These are phyloP conservation scores for Diplodus sargus DNA, from an alignment of 2,797 vertebrate genomes.

Conservation along the genomic window DNA sequence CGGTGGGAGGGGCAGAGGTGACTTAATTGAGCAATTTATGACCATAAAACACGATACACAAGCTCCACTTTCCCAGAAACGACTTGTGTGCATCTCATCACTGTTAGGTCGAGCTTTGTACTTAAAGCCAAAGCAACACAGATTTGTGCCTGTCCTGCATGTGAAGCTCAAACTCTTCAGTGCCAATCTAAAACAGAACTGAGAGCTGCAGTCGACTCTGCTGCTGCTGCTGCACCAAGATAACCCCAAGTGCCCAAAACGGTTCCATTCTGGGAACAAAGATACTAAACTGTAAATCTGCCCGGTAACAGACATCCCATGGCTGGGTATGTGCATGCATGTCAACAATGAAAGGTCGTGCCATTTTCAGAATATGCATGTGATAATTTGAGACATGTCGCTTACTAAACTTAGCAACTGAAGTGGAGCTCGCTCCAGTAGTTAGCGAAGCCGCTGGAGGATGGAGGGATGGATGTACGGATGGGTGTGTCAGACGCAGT, in stretches of 20 bases:
- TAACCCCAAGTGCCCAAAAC: constrained; percentile 50
- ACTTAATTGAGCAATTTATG: constrained; percentile 71
- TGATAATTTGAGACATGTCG: constrained; percentile 76
- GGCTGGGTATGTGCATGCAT: constrained; percentile 67
- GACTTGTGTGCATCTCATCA: constrained; percentile 68
- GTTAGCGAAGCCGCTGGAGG: constrained; percentile 55
- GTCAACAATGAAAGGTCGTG: constrained; percentile 73
- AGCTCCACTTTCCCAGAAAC: constrained; percentile 48
- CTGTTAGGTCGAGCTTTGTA: constrained; percentile 33
- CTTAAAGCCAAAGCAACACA: constrained; percentile 34
- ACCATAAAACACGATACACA: constrained; percentile 53
- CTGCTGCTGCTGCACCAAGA: constrained; percentile 41
- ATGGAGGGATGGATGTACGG: constrained; percentile 58
- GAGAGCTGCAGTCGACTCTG: constrained; percentile 43
- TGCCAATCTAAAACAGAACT: constrained; percentile 48
- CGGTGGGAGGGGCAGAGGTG: constrained; percentile 54
- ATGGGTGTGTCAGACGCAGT: constrained; percentile 65
- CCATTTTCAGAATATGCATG: constrained; percentile 69
- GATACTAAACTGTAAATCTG: constrained; percentile 66
- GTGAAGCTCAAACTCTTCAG: constrained; percentile 60
- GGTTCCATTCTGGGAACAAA: constrained; percentile 64
- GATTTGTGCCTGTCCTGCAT: constrained; percentile 46
- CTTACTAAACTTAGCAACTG: constrained; percentile 68
- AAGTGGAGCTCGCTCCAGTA: constrained; percentile 66
- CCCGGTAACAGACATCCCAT: constrained; percentile 71